Evolutionary conservation across 2,888 invertebrate genomes (phyloP), one percentile per base, ranked within the genome.

Genomic region (Sabellastarte sp.): DNA sequence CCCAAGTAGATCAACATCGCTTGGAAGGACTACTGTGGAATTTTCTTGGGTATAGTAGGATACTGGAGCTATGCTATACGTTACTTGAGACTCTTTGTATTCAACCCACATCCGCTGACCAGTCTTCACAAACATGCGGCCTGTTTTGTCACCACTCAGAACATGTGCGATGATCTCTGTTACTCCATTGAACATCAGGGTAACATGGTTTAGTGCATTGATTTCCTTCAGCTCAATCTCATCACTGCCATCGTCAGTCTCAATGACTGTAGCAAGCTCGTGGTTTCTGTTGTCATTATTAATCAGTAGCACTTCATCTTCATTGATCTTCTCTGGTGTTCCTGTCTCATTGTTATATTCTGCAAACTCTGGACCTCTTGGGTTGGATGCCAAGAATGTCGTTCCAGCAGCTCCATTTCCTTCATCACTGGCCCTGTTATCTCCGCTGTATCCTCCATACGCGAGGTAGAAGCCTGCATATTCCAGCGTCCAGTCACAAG

Each of bases 1-100:
- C 1, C 77, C 77, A 4, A 76, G 67, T 61, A 77, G 57, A 32
- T 72, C 69, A 4, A 73, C 72, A 4, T 74, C 73, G 0, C 74
- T 73, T 4, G 76, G 75, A 4, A 73, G 59, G 30, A 72, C 63
- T 30, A 76, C 65, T 50, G 75, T 74, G 4, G 74, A 61, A 0
- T 65, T 69, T 31, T 60, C 30, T n/a, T 77, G 75, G 20, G 73
- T 68, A 32, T 63, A 66, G 64, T 73, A 77, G 58, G 75, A 76
- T 30, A 77, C 75, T 4, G 77, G 77, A n/a, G 77, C 77, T 10
- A 77, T 73, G 5, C 75, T 75, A 63, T 75, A 77, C 4, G 75
- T 73, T 26, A 66, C 68, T 32, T 67, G 69, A 4, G 75, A 75
- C 31, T 68, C 70, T 31, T 70, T 68, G 61, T 74, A 76, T 56